Conservation (phyloP, 2,888 invertebrate genomes). For the Metellina segmentata region DNA sequence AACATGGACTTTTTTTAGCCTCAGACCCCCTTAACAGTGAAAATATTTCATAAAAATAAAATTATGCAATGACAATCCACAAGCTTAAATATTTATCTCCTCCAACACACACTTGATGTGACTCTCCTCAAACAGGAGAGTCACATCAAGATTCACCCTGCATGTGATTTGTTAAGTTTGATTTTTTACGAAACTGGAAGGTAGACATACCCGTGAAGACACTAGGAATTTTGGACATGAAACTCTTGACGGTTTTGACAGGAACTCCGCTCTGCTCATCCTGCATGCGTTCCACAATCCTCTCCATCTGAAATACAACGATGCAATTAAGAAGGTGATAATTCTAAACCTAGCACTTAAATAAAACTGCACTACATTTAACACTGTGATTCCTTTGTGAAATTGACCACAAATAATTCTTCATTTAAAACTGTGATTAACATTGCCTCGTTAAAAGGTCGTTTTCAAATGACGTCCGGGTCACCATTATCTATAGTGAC, state of each 20-base stretch:
- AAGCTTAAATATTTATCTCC: too few species aligned
- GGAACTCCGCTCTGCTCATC: slow-evolving; percentile 96
- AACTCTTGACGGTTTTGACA: slow-evolving; percentile 98
- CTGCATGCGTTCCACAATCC: slow-evolving; percentile 96
- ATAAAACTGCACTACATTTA: not conserved
- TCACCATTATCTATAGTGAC: too few species aligned
- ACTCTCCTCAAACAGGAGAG: too few species aligned
- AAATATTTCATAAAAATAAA: too few species aligned
- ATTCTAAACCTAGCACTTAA: not conserved
- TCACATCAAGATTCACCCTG: too few species aligned
- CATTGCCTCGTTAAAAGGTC: too few species aligned
- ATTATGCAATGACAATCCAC: too few species aligned
- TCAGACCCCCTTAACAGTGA: too few species aligned
- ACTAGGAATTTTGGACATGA: slow-evolving; percentile 99
- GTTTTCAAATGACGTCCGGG: too few species aligned
- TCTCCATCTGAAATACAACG: slow-evolving; percentile 89
- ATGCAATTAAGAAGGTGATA: not conserved
- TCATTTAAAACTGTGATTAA: not conserved
- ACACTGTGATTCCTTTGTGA: too few species aligned
- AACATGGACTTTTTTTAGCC: too few species aligned
- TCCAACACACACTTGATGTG: too few species aligned
- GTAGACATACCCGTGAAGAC: slow-evolving; percentile 87
- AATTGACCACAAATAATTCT: not conserved
- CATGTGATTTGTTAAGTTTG: not conserved
- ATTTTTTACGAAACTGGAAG: not conserved